Conservation (phyloP, 2,888 invertebrate species). For the Tiphia femorata region DNA sequence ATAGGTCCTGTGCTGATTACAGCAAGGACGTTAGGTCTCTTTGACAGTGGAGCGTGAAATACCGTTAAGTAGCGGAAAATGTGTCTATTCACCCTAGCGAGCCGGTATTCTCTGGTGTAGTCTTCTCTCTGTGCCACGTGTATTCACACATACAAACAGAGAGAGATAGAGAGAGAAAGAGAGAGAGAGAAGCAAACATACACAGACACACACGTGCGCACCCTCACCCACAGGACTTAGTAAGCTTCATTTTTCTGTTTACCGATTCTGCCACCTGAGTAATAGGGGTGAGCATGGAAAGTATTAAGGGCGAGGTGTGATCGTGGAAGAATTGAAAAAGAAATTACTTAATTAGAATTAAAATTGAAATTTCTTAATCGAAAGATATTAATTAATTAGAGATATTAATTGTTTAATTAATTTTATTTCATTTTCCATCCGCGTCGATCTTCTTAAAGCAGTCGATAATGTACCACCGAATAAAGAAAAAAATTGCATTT, state of each 20-base stretch:
- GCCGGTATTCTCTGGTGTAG: slow-evolving; percentile 25
- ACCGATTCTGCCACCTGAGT: slow-evolving; percentile 56
- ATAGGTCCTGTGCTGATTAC: slow-evolving; percentile 49
- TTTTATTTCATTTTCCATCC: too few relatives aligned
- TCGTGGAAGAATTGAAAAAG: too few relatives aligned
- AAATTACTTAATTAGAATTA: too few relatives aligned
- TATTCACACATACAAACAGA: slow-evolving; percentile 1
- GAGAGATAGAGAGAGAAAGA: slow-evolving; percentile 4
- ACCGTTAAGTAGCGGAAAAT: slow-evolving; percentile 66
- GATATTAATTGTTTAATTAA: too few relatives aligned
- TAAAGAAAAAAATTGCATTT: too few relatives aligned
- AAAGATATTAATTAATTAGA: too few relatives aligned
- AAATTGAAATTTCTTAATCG: too few relatives aligned
- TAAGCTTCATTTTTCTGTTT: slow-evolving; percentile 50
- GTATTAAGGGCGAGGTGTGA: too few relatives aligned
- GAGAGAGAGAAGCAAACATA: not conserved
- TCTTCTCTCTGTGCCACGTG: slow-evolving; percentile 22
- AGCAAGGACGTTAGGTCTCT: slow-evolving; percentile 57
- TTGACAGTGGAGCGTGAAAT: slow-evolving; percentile 63
- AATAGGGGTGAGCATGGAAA: slow-evolving; percentile 54
- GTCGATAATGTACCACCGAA: too few relatives aligned
- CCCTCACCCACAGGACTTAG: slow-evolving; percentile 1
- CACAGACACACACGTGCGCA: not conserved
- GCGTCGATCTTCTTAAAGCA: too few relatives aligned
- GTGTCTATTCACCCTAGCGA: slow-evolving; percentile 54